Conservation (phyloP, 2,113 vertebrate species). For the Sturnira hondurensis region DNA sequence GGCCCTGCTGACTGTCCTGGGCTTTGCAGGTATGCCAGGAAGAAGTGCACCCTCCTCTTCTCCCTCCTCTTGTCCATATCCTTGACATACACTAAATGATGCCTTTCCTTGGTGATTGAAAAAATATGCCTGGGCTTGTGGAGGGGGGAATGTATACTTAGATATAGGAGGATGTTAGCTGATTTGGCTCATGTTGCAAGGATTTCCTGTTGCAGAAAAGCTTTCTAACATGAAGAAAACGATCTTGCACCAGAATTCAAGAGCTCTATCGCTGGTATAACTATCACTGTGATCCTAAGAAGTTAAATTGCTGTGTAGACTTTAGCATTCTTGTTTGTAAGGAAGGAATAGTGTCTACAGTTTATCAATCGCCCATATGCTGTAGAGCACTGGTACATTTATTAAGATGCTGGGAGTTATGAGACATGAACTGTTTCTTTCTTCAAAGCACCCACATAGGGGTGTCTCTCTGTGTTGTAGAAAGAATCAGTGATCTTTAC, state of each 20-base stretch:
- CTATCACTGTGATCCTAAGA: not conserved
- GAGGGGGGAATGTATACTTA: not conserved
- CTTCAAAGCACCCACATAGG: not conserved
- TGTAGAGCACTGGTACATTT: not conserved
- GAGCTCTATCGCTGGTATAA: not conserved
- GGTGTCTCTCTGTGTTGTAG: not conserved
- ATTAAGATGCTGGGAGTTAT: not conserved
- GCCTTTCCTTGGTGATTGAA: not conserved
- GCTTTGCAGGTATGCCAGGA: conserved; percentile 83
- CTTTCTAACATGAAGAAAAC: not conserved
- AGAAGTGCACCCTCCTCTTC: not conserved
- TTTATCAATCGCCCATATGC: not conserved
- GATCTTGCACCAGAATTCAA: not conserved
- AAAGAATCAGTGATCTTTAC: not conserved
- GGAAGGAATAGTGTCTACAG: not conserved
- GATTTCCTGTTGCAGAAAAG: not conserved
- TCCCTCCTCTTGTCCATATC: not conserved
- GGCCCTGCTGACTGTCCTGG: conserved; percentile 82
- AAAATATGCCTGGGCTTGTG: not conserved
- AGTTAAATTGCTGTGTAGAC: not conserved
- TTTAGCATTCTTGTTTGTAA: not conserved
- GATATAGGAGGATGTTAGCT: not conserved
- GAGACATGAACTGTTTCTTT: not conserved
- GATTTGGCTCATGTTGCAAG: not conserved
- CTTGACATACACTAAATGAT: not conserved